phyloP scores from a whole-genome alignment of 2,113 vertebrate genomes.

The Archocentrus centrarchus region DNA sequence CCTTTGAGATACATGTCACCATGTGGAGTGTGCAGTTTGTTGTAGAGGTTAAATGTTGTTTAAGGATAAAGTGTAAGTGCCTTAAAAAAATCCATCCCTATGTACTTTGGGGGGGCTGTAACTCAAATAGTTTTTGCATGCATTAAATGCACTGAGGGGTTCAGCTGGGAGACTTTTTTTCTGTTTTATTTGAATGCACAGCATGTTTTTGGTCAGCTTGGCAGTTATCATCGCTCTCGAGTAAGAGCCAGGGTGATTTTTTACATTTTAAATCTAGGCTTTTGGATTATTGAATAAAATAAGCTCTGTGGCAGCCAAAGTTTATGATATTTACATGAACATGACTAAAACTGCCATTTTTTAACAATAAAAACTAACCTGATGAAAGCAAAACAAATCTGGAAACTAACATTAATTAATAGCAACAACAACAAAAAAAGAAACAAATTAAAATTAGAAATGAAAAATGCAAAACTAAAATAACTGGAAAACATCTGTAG shows the following conservation, averaged over 20 bases:
- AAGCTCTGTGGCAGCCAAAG: no score
- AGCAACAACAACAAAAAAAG: neutral
- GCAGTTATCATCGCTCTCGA: neutral
- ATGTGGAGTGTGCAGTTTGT: rapidly evolving
- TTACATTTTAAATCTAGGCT: no score
- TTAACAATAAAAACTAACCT: no score
- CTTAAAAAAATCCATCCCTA: neutral
- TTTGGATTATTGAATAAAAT: no score
- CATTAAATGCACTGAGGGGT: neutral
- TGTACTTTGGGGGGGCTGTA: neutral
- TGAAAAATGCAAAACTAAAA: neutral
- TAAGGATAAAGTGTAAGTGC: neutral
- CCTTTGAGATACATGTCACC: no score
- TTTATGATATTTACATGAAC: no score
- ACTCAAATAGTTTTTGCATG: rapidly evolving
- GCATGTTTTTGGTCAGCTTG: rapidly evolving
- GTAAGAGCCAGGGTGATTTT: no score
- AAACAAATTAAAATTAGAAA: neutral
- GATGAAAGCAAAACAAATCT: no score
- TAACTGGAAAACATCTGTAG: neutral
- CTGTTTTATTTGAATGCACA: neutral
- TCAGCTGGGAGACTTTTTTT: neutral
- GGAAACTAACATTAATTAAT: neutral
- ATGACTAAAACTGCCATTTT: no score
- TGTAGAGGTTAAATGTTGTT: neutral